Conservation (phyloP, 1,140 invertebrate genomes). For the Cephus cinctus region DNA sequence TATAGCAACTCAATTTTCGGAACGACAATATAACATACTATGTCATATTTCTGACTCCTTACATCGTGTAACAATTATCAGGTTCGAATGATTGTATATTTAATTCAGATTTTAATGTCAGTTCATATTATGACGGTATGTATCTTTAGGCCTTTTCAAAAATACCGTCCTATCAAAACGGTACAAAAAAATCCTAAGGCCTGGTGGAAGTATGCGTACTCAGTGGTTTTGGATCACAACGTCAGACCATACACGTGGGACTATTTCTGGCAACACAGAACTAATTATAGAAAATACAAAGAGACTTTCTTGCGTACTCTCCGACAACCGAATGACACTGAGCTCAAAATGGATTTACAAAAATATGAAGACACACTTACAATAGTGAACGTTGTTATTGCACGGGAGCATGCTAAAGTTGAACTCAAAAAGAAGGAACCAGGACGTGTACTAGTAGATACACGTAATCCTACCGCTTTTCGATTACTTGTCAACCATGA, state of each 20-base stretch:
- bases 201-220: conserved; percentile 82
- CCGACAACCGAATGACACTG: conserved; percentile 69
- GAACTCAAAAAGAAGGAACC: conserved; percentile 34
- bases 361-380: conserved; percentile 74
- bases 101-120: neutral
- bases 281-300: conserved; percentile 71
- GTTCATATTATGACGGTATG: conserved; percentile 1
- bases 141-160: conserved; percentile 17
- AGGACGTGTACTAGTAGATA: conserved; percentile 29
- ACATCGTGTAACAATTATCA: conserved; percentile 67
- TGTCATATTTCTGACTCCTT: conserved; percentile 67
- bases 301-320: conserved; percentile 72
- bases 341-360: conserved; percentile 71
- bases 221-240: conserved; percentile 69
- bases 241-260: conserved; percentile 74
- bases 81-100: conserved; percentile 46
- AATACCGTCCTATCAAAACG: conserved; percentile 50
- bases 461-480: conserved; percentile 23
- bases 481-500: conserved; percentile 28
- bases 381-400: conserved; percentile 75
- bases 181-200: conserved; percentile 47
- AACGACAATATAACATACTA: conserved; percentile 73
- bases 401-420: conserved; percentile 67
- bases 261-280: conserved; percentile 67
- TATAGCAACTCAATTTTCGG: conserved; percentile 70